Base-by-base conservation (phyloP, 2,113 vertebrate genomes). In the Cynocephalus volans region DNA sequence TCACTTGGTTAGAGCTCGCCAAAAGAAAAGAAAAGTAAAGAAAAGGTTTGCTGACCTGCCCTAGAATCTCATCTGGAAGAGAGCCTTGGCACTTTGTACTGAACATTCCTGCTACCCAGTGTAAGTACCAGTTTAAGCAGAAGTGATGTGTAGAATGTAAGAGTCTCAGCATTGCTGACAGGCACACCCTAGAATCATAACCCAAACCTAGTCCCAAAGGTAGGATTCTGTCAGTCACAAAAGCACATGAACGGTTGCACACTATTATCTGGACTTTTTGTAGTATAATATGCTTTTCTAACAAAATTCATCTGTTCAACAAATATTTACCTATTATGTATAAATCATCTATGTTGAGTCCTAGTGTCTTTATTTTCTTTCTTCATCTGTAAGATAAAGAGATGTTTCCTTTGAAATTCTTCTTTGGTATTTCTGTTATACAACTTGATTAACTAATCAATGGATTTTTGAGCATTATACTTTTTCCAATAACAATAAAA, bases 381-480 rank as follows among this genome's bases (percentile, higher is more conserved):
- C 85, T 81, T 67, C 13, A 81, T 52, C 60, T 86, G 21, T 31
- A 94, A 60, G 69, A 84, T 67, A 17, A 64, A 80, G 56, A 76
- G n/a, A 41, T 88, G 45, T 41, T 23, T 73, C 19, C 75, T 93
- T 89, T 76, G 58, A 83, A 65, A 75, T 96, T 83, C 86, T 94
- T 90, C 83, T 33, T 91, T 80, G 24, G 1, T 36, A 87, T 77
- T 89, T 89, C 60, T 80, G 0, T 86, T 84, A 52, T 76, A 28
- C 8, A 92, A 6, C 82, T 95, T 84, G 50, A 75, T 58, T 75
- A 23, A 73, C 23, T 75, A 70, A 80, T 87, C 75, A 82, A 1
- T 95, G 50, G 24, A 69, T 89, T 85, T 93, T 81, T 81, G 36
- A 80, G 24, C 65, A 50, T 76, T 52, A 36, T 56, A 41, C 41